Base-by-base conservation (phyloP, 2,888 invertebrate genomes). In the Laspeyria flexula region DNA sequence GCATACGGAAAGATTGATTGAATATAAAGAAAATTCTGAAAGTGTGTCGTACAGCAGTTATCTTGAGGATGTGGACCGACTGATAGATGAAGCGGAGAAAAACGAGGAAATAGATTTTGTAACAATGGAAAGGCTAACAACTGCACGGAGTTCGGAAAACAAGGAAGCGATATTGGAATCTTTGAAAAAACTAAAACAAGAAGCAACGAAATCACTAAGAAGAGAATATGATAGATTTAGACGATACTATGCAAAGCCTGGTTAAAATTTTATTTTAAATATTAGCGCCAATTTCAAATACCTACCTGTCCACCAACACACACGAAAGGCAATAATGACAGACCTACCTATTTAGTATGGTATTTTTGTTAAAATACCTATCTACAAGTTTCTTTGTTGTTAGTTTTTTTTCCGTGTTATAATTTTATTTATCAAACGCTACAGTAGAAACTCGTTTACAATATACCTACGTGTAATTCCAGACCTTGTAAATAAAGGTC, bases 71-170 rank as follows among this genome's bases (percentile, higher is more conserved):
- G 65, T 90, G 33, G 85, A 88, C 45, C 70, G 71, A 33, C 67
- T 92, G 43, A 79, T 90, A 44, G 83, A 87, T 37, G 82, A 88
- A 41, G 87, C 92, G 3, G 90, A 90, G 42, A 80, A 81, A 38
- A 83, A 91, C 51, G 88, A 91, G 23, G 90, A 90, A 57, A 61
- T 92, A 21, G 92, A 92, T 72, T 88, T 88, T 52, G 86, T 86
- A 3, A 81, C 85, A 31, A 86, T 92, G 85, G 89, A 90, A 65
- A 81, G 82, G 63, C 51, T 92, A 11, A 80, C 75, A 4, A 77
- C 72, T 9, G 86, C 88, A 5, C 75, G 83, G 18, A 83, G 86
- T 46, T 79, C 85, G 0, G 83, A 83, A 70, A 81, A 85, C 55
- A 83, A 77, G 46, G 85, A 87, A 48, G 80, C 81, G 52, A 86